These are phyloP conservation scores for Remorina albescens DNA, from an alignment of 2,797 vertebrate genomes.

Conservation along the genomic window DNA sequence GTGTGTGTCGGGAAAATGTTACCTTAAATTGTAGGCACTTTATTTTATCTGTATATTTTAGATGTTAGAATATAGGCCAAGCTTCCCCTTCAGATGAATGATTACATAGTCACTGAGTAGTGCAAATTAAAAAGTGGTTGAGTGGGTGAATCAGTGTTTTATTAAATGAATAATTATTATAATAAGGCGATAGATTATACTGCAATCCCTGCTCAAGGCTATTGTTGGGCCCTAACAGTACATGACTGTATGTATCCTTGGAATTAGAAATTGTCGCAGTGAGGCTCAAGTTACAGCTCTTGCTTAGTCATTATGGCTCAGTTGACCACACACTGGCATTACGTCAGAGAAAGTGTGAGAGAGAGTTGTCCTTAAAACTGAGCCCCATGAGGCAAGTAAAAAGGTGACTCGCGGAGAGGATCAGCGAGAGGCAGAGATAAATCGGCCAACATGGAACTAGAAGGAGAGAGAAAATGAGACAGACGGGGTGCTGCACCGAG, in stretches of 20 bases:
- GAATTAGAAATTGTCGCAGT: background rate
- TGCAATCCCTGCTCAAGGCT: background rate
- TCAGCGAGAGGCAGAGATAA: slow-evolving; percentile 32
- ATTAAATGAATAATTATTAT: slow-evolving; percentile 8
- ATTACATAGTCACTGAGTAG: slow-evolving; percentile 2
- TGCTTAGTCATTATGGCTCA: slow-evolving; percentile 34
- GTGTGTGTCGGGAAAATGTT: slow-evolving; percentile 6
- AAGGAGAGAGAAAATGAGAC: slow-evolving; percentile 35
- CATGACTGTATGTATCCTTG: background rate
- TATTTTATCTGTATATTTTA: slow-evolving; percentile 14
- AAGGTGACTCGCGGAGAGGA: slow-evolving; percentile 16
- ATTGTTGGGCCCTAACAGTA: background rate
- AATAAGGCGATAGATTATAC: slow-evolving; percentile 11
- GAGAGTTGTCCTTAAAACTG: slow-evolving; percentile 32
- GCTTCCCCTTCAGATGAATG: background rate
- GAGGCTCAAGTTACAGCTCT: slow-evolving; percentile 32
- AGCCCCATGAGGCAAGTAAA: slow-evolving; percentile 14
- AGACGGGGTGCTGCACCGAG: slow-evolving; percentile 35
- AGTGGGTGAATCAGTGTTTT: background rate
- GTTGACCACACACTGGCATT: slow-evolving; percentile 11
- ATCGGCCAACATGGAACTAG: slow-evolving; percentile 27
- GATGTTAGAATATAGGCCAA: background rate
- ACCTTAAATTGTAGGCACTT: too few species aligned
- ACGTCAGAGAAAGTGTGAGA: slow-evolving; percentile 1
- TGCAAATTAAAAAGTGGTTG: slow-evolving; percentile 3